phyloP scores from a whole-genome alignment of 2,113 vertebrate genomes.

The Apodemus sylvaticus region DNA sequence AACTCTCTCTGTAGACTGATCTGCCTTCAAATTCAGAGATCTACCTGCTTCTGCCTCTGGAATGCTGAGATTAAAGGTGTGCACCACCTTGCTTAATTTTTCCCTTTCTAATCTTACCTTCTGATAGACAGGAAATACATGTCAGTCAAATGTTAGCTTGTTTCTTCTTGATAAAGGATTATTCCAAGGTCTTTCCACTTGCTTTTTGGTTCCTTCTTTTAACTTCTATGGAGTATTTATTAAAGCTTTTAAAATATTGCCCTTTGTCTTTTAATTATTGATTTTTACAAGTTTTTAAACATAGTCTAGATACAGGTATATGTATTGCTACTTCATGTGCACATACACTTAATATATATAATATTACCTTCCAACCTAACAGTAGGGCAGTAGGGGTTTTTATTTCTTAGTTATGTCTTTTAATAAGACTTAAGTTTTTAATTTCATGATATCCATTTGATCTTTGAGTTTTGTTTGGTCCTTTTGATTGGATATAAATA shows the following conservation, averaged over 20 bases:
- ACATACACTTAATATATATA: neutral
- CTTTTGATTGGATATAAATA: conserved; percentile 6
- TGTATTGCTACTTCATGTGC: neutral
- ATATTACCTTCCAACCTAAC: neutral
- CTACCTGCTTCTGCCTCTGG: neutral
- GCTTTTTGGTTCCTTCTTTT: neutral
- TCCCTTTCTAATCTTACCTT: neutral
- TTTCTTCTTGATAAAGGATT: neutral
- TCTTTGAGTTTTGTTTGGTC: conserved; percentile 21
- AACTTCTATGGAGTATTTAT: neutral
- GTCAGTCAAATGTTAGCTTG: neutral
- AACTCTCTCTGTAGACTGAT: neutral
- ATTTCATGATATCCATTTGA: neutral
- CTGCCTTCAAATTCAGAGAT: neutral
- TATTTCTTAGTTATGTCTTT: conserved; percentile 15
- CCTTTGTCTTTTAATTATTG: neutral
- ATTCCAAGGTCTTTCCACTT: neutral
- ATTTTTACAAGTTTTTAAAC: neutral
- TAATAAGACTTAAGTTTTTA: conserved; percentile 44
- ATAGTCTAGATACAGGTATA: neutral
- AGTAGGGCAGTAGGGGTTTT: neutral
- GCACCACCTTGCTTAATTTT: neutral
- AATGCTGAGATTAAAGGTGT: neutral
- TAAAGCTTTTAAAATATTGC: conserved; percentile 16
- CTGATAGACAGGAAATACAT: neutral